phyloP scores from a whole-genome alignment of 2,888 invertebrate species.

The Agrotis exclamationis region DNA sequence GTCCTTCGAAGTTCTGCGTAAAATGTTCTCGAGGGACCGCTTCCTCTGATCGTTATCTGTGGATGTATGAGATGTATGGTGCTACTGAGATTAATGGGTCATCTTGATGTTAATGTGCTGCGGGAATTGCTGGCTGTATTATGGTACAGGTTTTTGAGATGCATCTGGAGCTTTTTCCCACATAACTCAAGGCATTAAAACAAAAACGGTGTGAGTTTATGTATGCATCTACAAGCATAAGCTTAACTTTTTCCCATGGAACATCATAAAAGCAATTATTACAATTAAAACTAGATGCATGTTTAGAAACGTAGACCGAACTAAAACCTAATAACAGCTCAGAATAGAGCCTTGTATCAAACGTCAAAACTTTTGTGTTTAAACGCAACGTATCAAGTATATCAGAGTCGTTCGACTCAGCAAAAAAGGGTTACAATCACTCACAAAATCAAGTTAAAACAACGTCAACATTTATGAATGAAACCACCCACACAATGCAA shows the following conservation, averaged over 20 bases:
- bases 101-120: constrained; percentile 43
- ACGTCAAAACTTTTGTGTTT: not conserved
- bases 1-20: constrained; percentile 60
- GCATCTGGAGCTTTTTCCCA: not conserved
- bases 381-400: not conserved
- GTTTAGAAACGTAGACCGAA: no score
- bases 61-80: constrained; percentile 52
- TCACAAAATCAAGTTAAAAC: not conserved
- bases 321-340: no score
- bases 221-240: no score
- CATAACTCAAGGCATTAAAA: not conserved
- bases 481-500: constrained; percentile 19
- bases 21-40: constrained; percentile 29
- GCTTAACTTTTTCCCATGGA: no score
- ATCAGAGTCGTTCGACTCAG: not conserved
- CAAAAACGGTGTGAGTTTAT: no score
- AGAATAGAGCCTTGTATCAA: not conserved
- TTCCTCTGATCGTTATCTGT: constrained; percentile 58
- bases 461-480: constrained; percentile 32
- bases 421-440: not conserved
- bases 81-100: constrained; percentile 36
- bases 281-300: no score
- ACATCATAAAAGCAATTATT: no score
- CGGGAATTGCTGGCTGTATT: constrained; percentile 24
- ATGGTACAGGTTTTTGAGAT: constrained; percentile 18